phyloP scores from a whole-genome alignment of 2,113 vertebrate genomes.

The Cheilinus undulatus region DNA sequence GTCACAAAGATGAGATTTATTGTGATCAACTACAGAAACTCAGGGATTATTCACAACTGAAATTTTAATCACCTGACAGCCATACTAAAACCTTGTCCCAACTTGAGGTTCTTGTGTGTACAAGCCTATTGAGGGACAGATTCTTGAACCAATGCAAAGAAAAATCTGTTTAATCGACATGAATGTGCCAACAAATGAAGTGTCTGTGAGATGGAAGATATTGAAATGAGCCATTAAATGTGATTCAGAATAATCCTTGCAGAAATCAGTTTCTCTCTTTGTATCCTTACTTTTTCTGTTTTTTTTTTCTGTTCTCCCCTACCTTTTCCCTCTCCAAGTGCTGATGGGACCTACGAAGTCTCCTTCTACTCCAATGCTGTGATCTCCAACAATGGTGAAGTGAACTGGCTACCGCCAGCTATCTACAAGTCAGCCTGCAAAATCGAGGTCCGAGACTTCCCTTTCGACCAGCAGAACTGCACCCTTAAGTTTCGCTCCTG shows the following conservation, averaged over 20 bases:
- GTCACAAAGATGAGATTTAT: too few relatives aligned
- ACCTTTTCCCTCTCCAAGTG: conserved; percentile 62
- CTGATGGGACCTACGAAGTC: conserved; percentile 87
- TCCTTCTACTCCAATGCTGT: conserved; percentile 86
- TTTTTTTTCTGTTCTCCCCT: conserved; percentile 8
- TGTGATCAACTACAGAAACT: too few relatives aligned
- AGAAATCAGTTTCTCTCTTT: background rate
- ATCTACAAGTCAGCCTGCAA: conserved; percentile 88
- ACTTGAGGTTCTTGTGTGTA: too few relatives aligned
- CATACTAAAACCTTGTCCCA: too few relatives aligned
- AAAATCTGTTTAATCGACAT: too few relatives aligned
- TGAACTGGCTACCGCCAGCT: conserved; percentile 86
- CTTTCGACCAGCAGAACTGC: conserved; percentile 89
- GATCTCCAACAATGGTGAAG: conserved; percentile 84
- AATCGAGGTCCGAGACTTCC: conserved; percentile 86
- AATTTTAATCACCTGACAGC: too few relatives aligned
- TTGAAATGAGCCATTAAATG: too few relatives aligned
- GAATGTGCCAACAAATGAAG: too few relatives aligned
- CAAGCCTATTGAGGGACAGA: too few relatives aligned
- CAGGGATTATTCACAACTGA: too few relatives aligned
- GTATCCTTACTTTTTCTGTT: conserved; percentile 7
- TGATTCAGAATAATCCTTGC: background rate
- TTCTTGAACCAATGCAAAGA: too few relatives aligned
- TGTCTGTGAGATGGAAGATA: too few relatives aligned
- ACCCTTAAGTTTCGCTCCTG: conserved; percentile 87